A percentile compares a stretch with the other conserved stretches of the same genome.
phyloP scores from a whole-genome alignment of 2,888 invertebrate genomes.

The Parnassius apollo region DNA sequence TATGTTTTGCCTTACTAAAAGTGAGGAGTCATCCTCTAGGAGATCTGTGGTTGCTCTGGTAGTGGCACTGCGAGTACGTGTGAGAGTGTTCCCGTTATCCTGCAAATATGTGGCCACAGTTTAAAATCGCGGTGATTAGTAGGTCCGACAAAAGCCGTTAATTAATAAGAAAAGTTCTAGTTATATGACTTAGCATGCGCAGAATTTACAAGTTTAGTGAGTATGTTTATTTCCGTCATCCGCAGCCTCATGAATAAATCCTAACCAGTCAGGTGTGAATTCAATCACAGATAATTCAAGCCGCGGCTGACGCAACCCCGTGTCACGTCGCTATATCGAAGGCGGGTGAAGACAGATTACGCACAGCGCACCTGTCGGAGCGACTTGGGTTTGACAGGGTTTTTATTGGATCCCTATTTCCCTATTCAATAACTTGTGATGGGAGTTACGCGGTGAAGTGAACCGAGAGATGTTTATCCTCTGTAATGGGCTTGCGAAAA shows the following conservation, averaged over 20 bases:
- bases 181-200: no score
- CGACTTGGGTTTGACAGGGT: conserved; percentile 69
- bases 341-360: conserved; percentile 24
- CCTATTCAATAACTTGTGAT: conserved; percentile 72
- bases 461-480: conserved; percentile 61
- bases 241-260: conserved; percentile 23
- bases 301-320: conserved; percentile 21
- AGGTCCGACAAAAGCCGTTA: no score
- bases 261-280: conserved; percentile 22
- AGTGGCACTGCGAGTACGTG: no score
- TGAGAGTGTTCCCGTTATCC: no score
- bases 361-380: conserved; percentile 53
- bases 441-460: conserved; percentile 63
- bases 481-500: conserved; percentile 21
- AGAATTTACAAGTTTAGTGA: not conserved
- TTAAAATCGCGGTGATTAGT: no score
- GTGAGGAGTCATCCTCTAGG: no score
- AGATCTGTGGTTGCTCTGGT: no score
- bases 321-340: conserved; percentile 20
- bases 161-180: no score
- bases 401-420: conserved; percentile 72
- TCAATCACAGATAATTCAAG: conserved; percentile 27
- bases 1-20: no score
- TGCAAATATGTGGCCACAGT: no score
- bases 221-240: not conserved